Evolutionary conservation across 2,797 vertebrate genomes (phyloP), one percentile per base, ranked within the genome.

Genomic region (Selene dorsalis): DNA sequence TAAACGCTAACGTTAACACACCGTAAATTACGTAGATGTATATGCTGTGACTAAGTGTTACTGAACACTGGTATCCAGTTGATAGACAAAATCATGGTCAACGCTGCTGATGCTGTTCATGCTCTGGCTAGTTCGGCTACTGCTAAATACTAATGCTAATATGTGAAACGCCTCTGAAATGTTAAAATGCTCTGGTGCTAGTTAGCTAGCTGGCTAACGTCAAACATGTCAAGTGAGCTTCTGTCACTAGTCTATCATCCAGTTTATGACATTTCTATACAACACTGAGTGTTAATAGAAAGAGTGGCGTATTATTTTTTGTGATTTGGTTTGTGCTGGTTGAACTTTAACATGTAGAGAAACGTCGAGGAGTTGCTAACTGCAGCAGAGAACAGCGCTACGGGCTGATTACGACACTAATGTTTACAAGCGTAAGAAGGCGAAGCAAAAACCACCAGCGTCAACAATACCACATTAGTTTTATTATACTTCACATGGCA

Each of bases 61-160:
- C 0, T 30, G 0, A 38, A 39, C 22, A 3, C 45, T 11, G 16
- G 1, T 17, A 7, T 48, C 59, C 57, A 67, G 35, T 2, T 69
- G 68, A 66, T 70, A 52, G 22, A 80, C 62, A 8, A 13, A 53
- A 30, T 58, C 32, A 38, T 14, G 20, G 52, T 39, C 12, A 48
- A 9, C n/a, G 41, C 13, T 30, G 58, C 16, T 75, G 59, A 50
- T 66, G 24, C 56, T 41, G 14, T 39, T 13, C 8, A 18, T 3
- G 24, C 13, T 10, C 5, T 12, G 24, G 53, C 17, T 66, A 69
- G 64, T 50, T 24, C 77, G 28, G 76, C 79, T 76, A 75, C 63
- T 69, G 80, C 77, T 85, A 86, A 77, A 60, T 10, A 3, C 14
- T 24, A 58, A n/a, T n/a, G 84, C 79, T 79, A 84, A 77, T 52